Evolutionary conservation across 92 coral and sea anemone genomes (phyloP), one percentile per base, ranked within the genome.

Genomic region (Phenganax subtilis): DNA sequence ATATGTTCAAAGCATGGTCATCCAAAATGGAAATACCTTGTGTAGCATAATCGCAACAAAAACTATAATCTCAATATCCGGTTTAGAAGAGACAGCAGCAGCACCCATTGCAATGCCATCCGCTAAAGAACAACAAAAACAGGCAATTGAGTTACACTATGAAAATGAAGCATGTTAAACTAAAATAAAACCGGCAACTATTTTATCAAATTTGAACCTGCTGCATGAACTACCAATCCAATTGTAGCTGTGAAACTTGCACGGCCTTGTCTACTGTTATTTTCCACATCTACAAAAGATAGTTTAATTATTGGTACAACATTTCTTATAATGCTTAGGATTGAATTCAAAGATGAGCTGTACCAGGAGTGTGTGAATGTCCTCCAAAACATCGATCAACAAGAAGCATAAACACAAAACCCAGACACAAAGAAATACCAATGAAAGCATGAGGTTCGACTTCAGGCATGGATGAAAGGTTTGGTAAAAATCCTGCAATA

Each of bases 51-150:
- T 94, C n/a, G 98, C 98, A 80, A 94, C 71, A 85, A 94, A 94
- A 64, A 94, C 90, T 62, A 94, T 94, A 84, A 94, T 78, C 86
- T 94, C 98, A 54, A 94, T 92, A 62, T 94, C 96, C 69, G 98
- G 91, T 75, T 94, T 94, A 16, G 98, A 92, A 3, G 98, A 92
- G 37, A 96, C 89, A 16, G 85, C 97, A 66, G 98, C 98, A 51
- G 98, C 98, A 31, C 98, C 98, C 47, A 94, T 87, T 9, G 98
- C 98, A 16, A 94, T 86, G 12, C 98, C 98, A 92, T 94, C 98
- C 85, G 98, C 98, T 94, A 66, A 20, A 82, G 80, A 70, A 28
- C 56, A 8, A 70, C 14, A 8, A 79, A 44, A 67, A 8, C 10
- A 12, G 12, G 14, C 30, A 72, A 67, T 3, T 30, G 65, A 30